Evolutionary conservation across 2,797 vertebrate species (phyloP).

Genomic region (Carcharodon carcharias): DNA sequence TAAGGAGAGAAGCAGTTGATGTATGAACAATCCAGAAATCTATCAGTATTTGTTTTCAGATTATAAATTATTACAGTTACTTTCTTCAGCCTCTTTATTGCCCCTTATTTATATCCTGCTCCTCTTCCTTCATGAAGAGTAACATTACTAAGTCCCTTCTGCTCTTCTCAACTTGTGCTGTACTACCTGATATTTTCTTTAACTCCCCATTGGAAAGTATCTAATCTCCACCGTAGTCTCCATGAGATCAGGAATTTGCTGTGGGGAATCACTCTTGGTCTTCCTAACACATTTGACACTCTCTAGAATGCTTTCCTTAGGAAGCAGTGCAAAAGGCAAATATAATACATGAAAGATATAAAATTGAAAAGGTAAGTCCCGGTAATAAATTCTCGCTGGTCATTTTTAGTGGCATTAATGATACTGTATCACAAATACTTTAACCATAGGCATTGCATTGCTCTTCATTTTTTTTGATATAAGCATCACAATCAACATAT

Average conservation of each 20-base stretch:
- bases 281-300: background rate
- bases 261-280: background rate
- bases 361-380: background rate
- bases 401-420: background rate
- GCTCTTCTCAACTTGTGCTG: background rate
- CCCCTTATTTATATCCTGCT: background rate
- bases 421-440: background rate
- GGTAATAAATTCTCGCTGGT: background rate
- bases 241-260: background rate
- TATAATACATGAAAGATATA: background rate
- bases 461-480: background rate
- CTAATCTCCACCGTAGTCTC: background rate
- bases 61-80: background rate
- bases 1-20: background rate
- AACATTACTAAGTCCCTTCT: background rate
- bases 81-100: background rate
- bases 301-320: background rate
- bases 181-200: background rate
- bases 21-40: background rate
- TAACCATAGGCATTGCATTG: background rate
- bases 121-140: background rate
- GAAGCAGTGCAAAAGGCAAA: background rate
- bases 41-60: background rate
- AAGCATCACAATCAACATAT: background rate
- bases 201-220: background rate